Conservation (phyloP, 2,797 vertebrate genomes). For the Taenioides sp. region DNA sequence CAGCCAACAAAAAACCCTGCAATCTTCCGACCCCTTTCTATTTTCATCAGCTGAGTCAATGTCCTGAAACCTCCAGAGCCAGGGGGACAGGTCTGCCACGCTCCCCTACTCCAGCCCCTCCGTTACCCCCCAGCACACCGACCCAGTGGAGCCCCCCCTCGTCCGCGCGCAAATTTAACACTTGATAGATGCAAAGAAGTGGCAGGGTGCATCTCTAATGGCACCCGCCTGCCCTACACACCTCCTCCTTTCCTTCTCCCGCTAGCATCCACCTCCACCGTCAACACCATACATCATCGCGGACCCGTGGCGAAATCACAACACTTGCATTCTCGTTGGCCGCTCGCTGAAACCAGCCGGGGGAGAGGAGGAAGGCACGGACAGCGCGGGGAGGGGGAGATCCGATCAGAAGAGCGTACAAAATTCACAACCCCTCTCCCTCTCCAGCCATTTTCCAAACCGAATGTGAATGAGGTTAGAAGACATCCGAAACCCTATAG, state of each 20-base stretch:
- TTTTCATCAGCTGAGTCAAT: constrained; percentile 19
- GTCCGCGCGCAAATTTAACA: constrained; percentile 43
- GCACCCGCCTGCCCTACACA: constrained; percentile 19
- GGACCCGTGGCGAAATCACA: constrained; percentile 62
- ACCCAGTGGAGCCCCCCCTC: background rate
- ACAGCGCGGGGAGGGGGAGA: background rate
- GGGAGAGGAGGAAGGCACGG: constrained; percentile 20
- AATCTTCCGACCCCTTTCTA: constrained; percentile 32
- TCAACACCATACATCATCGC: constrained; percentile 42
- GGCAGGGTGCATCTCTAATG: constrained; percentile 53
- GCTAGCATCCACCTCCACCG: constrained; percentile 5
- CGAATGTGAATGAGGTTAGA: constrained; percentile 60
- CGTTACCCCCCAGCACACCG: constrained; percentile 1
- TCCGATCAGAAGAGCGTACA: constrained; percentile 35
- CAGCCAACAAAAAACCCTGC: constrained; percentile 15
- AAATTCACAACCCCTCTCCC: constrained; percentile 27
- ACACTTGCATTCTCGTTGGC: constrained; percentile 50
- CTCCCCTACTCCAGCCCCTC: constrained; percentile 28
- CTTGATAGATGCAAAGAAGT: constrained; percentile 39
- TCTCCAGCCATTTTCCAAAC: constrained; percentile 40
- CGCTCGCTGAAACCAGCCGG: constrained; percentile 23
- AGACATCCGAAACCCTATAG: constrained; percentile 4
- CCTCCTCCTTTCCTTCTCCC: constrained; percentile 24
- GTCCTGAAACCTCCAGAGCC: constrained; percentile 42
- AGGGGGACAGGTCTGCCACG: constrained; percentile 42